phyloP scores from a whole-genome alignment of 2,888 invertebrate genomes.

The Melinopterus prodromus region DNA sequence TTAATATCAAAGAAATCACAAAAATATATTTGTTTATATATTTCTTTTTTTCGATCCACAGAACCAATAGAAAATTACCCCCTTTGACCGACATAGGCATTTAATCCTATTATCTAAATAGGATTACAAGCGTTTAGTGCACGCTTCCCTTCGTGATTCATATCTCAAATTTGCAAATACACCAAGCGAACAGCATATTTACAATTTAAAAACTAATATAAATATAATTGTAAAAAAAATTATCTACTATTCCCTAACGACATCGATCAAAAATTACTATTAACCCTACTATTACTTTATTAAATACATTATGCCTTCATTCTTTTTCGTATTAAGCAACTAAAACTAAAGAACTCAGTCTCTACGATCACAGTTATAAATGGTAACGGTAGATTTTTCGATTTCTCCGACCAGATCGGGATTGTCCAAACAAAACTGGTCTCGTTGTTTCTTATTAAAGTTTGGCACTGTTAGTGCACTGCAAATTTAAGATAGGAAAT shows the following conservation, averaged over 20 bases:
- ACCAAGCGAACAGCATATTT: not conserved
- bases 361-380: not conserved
- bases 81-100: too few relatives aligned
- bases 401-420: not conserved
- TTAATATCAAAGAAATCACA: not conserved
- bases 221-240: not conserved
- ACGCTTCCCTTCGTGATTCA: not conserved
- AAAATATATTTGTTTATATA: not conserved
- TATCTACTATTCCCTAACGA: not conserved
- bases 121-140: too few relatives aligned
- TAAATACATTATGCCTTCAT: not conserved
- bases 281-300: not conserved
- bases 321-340: not conserved
- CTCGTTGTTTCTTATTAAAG: not conserved
- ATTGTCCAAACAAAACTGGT: not conserved
- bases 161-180: not conserved
- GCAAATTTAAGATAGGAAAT: not conserved
- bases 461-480: not conserved
- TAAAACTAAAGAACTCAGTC: slow-evolving; percentile 4
- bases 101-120: too few relatives aligned
- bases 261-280: not conserved
- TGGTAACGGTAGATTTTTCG: not conserved
- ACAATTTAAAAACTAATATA: not conserved
- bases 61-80: not conserved
- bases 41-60: not conserved